Evolutionary conservation across 2,888 invertebrate genomes (phyloP).

Genomic region (Hirtodrosophila alboralis): DNA sequence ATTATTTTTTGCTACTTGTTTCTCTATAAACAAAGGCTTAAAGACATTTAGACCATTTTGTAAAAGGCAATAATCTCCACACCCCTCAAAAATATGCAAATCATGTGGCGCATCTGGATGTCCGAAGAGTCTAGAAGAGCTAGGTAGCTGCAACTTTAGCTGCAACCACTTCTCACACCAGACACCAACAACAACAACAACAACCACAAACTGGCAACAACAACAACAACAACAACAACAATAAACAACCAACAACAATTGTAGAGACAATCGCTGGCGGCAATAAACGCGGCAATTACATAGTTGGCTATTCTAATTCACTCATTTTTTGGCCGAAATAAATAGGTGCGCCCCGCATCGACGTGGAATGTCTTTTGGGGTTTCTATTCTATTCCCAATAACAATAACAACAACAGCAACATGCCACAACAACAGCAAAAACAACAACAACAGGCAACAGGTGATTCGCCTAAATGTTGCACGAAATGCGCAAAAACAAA

Average conservation of each 20-base stretch:
- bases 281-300: slow-evolving; percentile 75
- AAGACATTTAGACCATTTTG: slow-evolving; percentile 41
- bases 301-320: slow-evolving; percentile 76
- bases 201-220: slow-evolving; percentile 19
- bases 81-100: slow-evolving; percentile 49
- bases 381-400: slow-evolving; percentile 35
- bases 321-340: slow-evolving; percentile 65
- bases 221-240: slow-evolving; percentile 31
- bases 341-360: slow-evolving; percentile 66
- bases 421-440: slow-evolving; percentile 9
- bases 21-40: background rate
- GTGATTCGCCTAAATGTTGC: slow-evolving; percentile 76
- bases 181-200: slow-evolving; percentile 9
- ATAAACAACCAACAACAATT: slow-evolving; percentile 21
- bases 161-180: slow-evolving; percentile 45
- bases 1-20: slow-evolving; percentile 11
- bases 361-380: slow-evolving; percentile 48
- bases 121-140: slow-evolving; percentile 11
- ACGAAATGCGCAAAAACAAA: slow-evolving; percentile 75
- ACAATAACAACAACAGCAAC: slow-evolving; percentile 5
- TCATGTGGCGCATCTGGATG: slow-evolving; percentile 38
- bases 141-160: slow-evolving; percentile 10
- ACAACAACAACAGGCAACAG: slow-evolving; percentile 59
- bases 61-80: slow-evolving; percentile 43
- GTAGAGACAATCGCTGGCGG: slow-evolving; percentile 38